Evolutionary conservation across 2,797 vertebrate species (phyloP).

Genomic region (Poeciliopsis gracilis): DNA sequence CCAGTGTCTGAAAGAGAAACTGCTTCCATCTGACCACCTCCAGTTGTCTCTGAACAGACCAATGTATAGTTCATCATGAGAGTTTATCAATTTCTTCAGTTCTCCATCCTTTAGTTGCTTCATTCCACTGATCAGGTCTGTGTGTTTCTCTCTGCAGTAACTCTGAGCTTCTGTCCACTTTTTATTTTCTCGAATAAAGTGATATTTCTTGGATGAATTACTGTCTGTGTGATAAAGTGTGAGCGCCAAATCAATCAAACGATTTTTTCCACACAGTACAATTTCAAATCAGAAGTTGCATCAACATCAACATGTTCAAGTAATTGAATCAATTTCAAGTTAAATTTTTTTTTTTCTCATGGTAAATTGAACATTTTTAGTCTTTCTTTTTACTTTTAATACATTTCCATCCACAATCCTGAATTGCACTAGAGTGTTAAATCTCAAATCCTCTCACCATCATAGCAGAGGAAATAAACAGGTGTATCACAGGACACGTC

Average conservation of each 20-base stretch:
- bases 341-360: not conserved
- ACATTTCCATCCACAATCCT: too few species aligned
- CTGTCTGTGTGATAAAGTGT: not conserved
- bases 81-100: too few species aligned
- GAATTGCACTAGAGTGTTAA: not conserved
- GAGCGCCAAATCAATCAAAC: too few species aligned
- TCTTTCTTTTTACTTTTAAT: not conserved
- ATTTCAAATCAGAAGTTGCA: not conserved
- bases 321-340: not conserved
- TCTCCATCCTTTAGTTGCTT: not conserved
- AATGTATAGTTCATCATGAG: too few species aligned
- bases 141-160: too few species aligned
- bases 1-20: not conserved
- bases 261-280: not conserved
- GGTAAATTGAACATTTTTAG: not conserved
- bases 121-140: too few species aligned
- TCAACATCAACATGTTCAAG: too few species aligned
- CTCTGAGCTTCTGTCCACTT: not conserved
- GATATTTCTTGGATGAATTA: not conserved
- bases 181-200: not conserved
- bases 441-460: not conserved
- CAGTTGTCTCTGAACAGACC: slow-evolving; percentile 12
- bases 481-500: accelerated
- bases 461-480: not conserved
- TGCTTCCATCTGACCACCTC: not conserved